These are phyloP conservation scores for Arizona elegans DNA, from an alignment of 2,113 vertebrate genomes.

Conservation along the genomic window DNA sequence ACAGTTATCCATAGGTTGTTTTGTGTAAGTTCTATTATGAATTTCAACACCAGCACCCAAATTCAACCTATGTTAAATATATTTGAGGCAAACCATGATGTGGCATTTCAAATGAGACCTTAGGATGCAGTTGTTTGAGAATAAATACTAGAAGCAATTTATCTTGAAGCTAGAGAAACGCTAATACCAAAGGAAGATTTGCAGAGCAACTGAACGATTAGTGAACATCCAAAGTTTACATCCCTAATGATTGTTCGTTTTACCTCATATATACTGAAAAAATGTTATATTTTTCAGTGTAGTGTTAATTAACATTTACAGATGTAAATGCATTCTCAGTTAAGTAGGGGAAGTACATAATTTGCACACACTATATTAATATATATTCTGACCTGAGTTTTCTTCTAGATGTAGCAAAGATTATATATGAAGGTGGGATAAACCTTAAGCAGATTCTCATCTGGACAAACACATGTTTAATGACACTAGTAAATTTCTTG, in stretches of 20 bases:
- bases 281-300: not conserved
- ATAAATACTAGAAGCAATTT: not conserved
- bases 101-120: not conserved
- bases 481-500: not conserved
- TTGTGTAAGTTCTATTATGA: not conserved
- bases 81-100: not conserved
- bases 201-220: not conserved
- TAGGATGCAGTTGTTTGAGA: not conserved
- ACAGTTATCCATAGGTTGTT: not conserved
- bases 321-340: not conserved
- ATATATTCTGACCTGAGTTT: not conserved
- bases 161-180: not conserved
- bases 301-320: not conserved
- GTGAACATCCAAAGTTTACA: not conserved
- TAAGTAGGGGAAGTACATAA: not conserved
- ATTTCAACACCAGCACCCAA: not conserved
- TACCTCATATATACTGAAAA: not conserved
- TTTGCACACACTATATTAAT: not conserved
- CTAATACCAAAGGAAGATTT: not conserved
- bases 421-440: not conserved
- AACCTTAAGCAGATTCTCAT: not conserved
- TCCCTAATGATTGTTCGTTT: not conserved
- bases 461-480: not conserved
- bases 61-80: not conserved
- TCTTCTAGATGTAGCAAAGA: not conserved